Conservation (phyloP, 2,113 vertebrate genomes). For the Sterna hirundo region DNA sequence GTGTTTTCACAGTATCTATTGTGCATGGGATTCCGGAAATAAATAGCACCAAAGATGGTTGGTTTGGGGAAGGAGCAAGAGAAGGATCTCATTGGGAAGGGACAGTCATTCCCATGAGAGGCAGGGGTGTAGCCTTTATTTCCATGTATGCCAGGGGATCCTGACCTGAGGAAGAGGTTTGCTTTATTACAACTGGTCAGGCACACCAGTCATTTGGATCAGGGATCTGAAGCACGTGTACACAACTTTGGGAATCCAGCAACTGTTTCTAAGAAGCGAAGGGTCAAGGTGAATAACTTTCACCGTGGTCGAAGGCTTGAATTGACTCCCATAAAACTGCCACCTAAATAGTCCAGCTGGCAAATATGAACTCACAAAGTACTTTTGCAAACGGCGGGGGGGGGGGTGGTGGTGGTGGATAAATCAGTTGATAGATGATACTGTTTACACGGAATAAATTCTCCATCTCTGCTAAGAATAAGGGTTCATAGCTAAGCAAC, state of each 20-base stretch:
- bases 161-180: background rate
- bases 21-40: background rate
- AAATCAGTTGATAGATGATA: background rate
- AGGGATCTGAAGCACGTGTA: background rate
- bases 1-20: background rate
- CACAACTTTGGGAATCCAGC: background rate
- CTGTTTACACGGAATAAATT: slow-evolving; percentile 27
- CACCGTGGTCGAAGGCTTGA: background rate
- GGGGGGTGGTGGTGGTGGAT: too few species aligned
- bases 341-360: slow-evolving; percentile 5
- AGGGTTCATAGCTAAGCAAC: slow-evolving; percentile 8
- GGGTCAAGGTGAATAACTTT: slow-evolving; percentile 17
- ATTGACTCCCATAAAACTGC: slow-evolving; percentile 15
- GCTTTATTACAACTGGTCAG: background rate
- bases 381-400: background rate
- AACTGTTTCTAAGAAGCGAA: background rate
- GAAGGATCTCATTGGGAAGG: background rate
- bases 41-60: background rate
- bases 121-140: background rate
- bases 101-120: background rate
- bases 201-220: background rate
- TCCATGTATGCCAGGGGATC: background rate
- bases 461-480: slow-evolving; percentile 4
- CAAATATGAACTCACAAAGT: background rate
- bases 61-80: background rate